Evolutionary conservation across 1,140 invertebrate genomes (phyloP).

Genomic region (Brachystomella parvula): DNA sequence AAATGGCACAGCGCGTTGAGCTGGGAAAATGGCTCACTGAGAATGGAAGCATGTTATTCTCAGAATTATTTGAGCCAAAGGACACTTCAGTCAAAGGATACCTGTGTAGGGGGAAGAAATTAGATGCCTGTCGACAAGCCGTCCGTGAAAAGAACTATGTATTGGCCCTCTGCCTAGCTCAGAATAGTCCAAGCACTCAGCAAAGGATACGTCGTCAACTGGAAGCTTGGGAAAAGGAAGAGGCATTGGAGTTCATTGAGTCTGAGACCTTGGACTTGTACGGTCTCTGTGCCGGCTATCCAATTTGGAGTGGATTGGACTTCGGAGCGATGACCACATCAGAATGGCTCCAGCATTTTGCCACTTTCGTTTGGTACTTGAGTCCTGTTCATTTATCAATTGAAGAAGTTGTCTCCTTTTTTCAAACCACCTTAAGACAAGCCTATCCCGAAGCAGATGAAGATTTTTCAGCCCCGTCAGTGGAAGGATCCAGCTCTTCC

Average conservation of each 20-base stretch:
- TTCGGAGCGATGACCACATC: slow-evolving; percentile 25
- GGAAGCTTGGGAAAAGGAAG: slow-evolving; percentile 11
- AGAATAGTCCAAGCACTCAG: not conserved
- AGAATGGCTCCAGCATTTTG: slow-evolving; percentile 35
- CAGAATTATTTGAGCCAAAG: slow-evolving; percentile 6
- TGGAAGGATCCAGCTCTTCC: not conserved
- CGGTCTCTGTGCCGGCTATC: slow-evolving; percentile 21
- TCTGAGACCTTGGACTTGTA: slow-evolving; percentile 15
- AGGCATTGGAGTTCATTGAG: slow-evolving; percentile 11
- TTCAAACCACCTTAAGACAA: not conserved
- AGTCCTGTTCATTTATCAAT: slow-evolving; percentile 11
- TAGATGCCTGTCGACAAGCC: slow-evolving; percentile 26
- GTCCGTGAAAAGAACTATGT: slow-evolving; percentile 22
- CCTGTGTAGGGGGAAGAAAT: slow-evolving; percentile 17
- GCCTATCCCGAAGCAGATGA: not conserved
- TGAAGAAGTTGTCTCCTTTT: slow-evolving; percentile 15
- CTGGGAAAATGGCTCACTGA: slow-evolving; percentile 24
- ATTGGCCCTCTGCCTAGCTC: slow-evolving; percentile 20
- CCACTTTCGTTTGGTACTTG: slow-evolving; percentile 33
- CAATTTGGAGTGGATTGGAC: slow-evolving; percentile 16
- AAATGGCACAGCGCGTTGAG: slow-evolving; percentile 13
- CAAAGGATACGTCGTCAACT: slow-evolving; percentile 8
- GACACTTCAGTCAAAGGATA: slow-evolving; percentile 18
- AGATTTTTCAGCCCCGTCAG: not conserved
- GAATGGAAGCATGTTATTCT: slow-evolving; percentile 25